These are phyloP conservation scores for Brachionus asplanchnoidis DNA, from an alignment of 1,140 invertebrate species.

Conservation along the genomic window DNA sequence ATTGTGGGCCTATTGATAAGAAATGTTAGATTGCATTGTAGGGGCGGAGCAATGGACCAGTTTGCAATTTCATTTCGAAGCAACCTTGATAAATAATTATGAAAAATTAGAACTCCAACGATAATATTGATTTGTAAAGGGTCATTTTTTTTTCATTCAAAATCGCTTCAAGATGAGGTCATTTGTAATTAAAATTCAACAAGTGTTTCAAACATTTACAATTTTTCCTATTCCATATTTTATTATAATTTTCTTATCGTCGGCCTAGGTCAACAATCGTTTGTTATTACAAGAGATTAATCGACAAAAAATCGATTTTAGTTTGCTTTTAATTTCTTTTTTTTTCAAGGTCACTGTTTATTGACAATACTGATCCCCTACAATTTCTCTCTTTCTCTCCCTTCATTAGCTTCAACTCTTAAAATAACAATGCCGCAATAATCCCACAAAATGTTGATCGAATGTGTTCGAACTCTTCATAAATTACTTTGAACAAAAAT, in stretches of 20 bases:
- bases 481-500: neutral
- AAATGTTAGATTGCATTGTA: neutral
- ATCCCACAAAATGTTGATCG: neutral
- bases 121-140: slow-evolving; percentile 40
- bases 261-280: slow-evolving; percentile 4
- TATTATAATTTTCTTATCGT: slow-evolving; percentile 21
- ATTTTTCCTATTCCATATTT: slow-evolving; percentile 6
- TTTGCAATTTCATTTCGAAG: slow-evolving; percentile 26
- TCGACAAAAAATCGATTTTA: neutral
- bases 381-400: neutral
- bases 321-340: slow-evolving; percentile 13
- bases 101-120: slow-evolving; percentile 31
- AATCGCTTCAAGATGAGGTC: slow-evolving; percentile 7
- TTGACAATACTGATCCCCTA: neutral
- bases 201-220: slow-evolving; percentile 18
- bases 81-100: slow-evolving; percentile 37
- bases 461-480: neutral
- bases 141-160: slow-evolving; percentile 8
- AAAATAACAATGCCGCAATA: neutral
- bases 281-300: slow-evolving; percentile 33
- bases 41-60: neutral
- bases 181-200: slow-evolving; percentile 35
- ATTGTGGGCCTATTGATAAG: neutral
- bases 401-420: neutral
- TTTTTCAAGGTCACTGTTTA: neutral